phyloP scores from a whole-genome alignment of 2,888 invertebrate genomes.

The Drosophila demipolita region DNA sequence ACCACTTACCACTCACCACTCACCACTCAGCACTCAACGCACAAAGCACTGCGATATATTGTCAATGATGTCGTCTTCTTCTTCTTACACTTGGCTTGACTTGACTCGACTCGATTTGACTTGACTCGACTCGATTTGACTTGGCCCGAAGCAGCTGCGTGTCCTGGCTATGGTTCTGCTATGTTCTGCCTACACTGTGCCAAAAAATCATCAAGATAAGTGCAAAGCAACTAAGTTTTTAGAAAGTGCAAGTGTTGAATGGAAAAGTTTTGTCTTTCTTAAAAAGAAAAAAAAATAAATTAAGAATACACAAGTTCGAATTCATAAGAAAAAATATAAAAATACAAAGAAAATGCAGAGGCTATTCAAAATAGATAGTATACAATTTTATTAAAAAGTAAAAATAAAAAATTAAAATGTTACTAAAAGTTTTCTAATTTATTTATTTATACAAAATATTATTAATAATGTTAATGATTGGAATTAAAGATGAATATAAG shows the following conservation, averaged over 20 bases:
- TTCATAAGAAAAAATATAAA: neutral
- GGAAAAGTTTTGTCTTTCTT: neutral
- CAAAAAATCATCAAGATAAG: neutral
- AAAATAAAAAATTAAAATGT: too few species aligned
- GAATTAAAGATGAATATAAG: neutral
- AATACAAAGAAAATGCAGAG: neutral
- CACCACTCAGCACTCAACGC: constrained; percentile 29
- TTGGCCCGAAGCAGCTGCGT: constrained; percentile 62
- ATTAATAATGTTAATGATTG: neutral
- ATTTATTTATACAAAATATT: too few species aligned
- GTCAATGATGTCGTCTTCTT: constrained; percentile 37
- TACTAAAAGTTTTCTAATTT: fast-evolving
- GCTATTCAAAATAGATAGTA: neutral
- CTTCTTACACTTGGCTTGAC: constrained; percentile 68
- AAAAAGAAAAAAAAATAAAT: neutral
- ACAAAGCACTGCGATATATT: constrained; percentile 23
- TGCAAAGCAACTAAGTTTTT: neutral
- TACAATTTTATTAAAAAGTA: neutral
- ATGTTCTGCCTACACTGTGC: constrained; percentile 5
- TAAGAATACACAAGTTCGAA: neutral
- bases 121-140: constrained; percentile 30
- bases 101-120: constrained; percentile 60
- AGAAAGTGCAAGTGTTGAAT: too few species aligned
- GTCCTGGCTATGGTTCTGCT: constrained; percentile 25
- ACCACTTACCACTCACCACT: neutral